phyloP scores from a whole-genome alignment of 1,140 invertebrate genomes.

The Nomia melanderi region DNA sequence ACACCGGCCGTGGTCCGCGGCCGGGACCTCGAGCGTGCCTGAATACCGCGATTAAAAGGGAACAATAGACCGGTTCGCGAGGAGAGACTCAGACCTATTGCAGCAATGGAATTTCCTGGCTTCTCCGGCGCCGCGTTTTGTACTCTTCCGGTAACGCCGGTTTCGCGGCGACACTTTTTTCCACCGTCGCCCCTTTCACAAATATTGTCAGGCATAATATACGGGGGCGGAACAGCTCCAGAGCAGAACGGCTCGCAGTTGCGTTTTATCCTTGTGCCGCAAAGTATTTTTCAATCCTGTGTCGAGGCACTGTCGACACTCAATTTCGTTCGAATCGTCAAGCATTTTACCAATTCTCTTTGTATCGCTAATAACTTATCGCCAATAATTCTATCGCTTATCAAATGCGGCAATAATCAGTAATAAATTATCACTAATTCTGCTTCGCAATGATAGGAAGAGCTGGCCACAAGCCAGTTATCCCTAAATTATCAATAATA shows the following conservation, averaged over 20 bases:
- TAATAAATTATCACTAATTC: too few species aligned
- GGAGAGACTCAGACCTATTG: conserved; percentile 32
- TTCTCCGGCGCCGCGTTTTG: conserved; percentile 7
- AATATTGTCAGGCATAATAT: conserved; percentile 30
- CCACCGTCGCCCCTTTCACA: not conserved
- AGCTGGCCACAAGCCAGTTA: too few species aligned
- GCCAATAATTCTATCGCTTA: too few species aligned
- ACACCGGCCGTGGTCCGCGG: conserved; percentile 10
- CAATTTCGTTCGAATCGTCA: too few species aligned
- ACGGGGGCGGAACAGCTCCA: conserved; percentile 1
- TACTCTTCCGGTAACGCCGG: conserved; percentile 4
- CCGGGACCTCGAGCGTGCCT: conserved; percentile 48
- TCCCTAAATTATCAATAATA: too few species aligned
- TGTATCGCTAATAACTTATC: too few species aligned
- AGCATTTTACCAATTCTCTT: too few species aligned
- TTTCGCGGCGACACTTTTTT: conserved; percentile 15
- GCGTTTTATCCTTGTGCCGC: too few species aligned
- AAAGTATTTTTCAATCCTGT: too few species aligned
- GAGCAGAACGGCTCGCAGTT: conserved; percentile 17
- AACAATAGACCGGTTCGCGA: conserved; percentile 61
- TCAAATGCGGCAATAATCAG: too few species aligned
- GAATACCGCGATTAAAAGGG: conserved; percentile 70
- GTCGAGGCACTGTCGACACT: too few species aligned
- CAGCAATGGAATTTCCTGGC: conserved; percentile 22
- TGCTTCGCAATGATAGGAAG: too few species aligned